These are phyloP conservation scores for Zaprionus kolodkinae DNA, from an alignment of 1,140 invertebrate species.

Conservation along the genomic window DNA sequence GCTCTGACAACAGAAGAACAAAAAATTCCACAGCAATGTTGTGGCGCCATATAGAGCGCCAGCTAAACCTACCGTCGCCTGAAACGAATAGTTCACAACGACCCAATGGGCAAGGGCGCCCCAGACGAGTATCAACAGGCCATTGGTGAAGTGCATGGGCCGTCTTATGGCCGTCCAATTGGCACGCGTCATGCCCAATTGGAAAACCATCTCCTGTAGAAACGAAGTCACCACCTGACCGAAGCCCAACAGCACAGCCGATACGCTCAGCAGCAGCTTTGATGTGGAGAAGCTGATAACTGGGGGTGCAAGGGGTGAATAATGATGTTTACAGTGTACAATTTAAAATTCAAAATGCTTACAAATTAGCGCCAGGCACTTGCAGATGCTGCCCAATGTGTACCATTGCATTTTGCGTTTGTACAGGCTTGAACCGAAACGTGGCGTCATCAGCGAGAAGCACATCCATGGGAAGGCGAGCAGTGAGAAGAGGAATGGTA, in stretches of 20 bases:
- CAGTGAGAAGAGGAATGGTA: conserved; percentile 82
- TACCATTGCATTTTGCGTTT: conserved; percentile 80
- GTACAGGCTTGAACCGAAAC: conserved; percentile 74
- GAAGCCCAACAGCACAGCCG: conserved; percentile 76
- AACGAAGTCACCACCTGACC: conserved; percentile 83
- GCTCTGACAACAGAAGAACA: conserved; percentile 74
- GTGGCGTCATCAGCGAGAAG: conserved; percentile 82
- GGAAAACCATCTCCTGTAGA: conserved; percentile 77
- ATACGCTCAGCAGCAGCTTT: conserved; percentile 78
- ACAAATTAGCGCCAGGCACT: conserved; percentile 77
- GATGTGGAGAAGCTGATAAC: conserved; percentile 82
- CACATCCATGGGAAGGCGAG: conserved; percentile 84
- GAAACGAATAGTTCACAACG: conserved; percentile 75
- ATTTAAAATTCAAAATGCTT: conserved; percentile 37
- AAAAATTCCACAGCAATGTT: conserved; percentile 74
- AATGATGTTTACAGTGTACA: background rate
- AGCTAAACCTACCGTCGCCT: conserved; percentile 74
- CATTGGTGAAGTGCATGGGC: conserved; percentile 79
- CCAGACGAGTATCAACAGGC: conserved; percentile 76
- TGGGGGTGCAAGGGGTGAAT: conserved; percentile 18
- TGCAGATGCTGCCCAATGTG: conserved; percentile 75
- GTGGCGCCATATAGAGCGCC: conserved; percentile 65
- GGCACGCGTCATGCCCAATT: conserved; percentile 78
- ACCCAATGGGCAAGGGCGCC: conserved; percentile 78
- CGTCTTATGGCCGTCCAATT: conserved; percentile 77